Percentiles rank a stretch among this genome's conserved stretches.
These are phyloP conservation scores for Haliclona indistincta DNA, from an alignment of 37 sponge, comb jelly and placozoan genomes.

Conservation along the genomic window DNA sequence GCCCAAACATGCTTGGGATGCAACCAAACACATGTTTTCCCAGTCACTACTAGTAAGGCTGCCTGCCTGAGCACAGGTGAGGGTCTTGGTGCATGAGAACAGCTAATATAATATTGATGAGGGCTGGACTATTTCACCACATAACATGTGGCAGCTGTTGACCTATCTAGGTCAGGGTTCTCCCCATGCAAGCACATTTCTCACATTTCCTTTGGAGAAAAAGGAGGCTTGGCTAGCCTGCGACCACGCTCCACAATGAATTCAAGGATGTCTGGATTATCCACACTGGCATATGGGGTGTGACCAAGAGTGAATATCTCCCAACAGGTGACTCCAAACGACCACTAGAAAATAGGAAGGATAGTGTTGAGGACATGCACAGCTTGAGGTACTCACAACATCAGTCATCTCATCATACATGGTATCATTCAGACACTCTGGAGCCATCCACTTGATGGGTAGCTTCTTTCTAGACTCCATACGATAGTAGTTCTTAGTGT, in stretches of 20 bases:
- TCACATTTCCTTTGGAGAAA: conserved; percentile 14
- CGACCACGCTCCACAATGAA: conserved; percentile 40
- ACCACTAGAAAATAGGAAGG: conserved; percentile 36
- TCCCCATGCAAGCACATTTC: too few species aligned
- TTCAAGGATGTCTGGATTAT: conserved; percentile 44
- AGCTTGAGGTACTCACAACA: conserved; percentile 15
- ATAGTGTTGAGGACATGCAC: not conserved
- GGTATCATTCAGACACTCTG: conserved; percentile 36
- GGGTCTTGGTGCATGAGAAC: too few species aligned
- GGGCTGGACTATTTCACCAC: too few species aligned
- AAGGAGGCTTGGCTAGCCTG: conserved; percentile 37
- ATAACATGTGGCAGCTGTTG: too few species aligned
- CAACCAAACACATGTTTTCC: too few species aligned
- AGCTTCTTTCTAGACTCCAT: conserved; percentile 1
- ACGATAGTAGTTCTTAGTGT: conserved; percentile 17
- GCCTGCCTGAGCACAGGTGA: too few species aligned
- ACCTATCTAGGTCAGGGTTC: too few species aligned
- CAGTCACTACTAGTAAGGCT: too few species aligned
- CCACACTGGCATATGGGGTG: conserved; percentile 43
- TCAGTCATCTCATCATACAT: conserved; percentile 39
- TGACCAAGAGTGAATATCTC: conserved; percentile 64
- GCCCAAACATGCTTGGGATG: too few species aligned
- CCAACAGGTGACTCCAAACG: conserved; percentile 66
- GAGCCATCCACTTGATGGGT: conserved; percentile 48
- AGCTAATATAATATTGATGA: too few species aligned